Evolutionary conservation across 2,113 vertebrate species (phyloP).

Genomic region (Siniperca knerii): DNA sequence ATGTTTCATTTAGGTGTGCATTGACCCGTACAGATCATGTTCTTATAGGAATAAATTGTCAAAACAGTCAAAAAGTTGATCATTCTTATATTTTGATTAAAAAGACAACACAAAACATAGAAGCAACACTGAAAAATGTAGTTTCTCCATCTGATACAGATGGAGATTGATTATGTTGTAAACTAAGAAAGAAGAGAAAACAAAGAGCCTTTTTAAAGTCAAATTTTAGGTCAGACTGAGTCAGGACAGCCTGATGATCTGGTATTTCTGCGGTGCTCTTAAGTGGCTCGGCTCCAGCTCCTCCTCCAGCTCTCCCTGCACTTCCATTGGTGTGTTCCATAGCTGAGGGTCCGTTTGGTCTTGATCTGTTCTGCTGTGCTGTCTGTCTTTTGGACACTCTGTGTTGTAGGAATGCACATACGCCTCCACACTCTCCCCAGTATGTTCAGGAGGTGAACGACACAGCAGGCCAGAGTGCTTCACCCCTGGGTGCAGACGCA

Average conservation of each 20-base stretch:
- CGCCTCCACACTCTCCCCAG: slow-evolving; percentile 63
- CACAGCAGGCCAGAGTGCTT: slow-evolving; percentile 74
- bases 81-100: slow-evolving; percentile 45
- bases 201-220: not conserved
- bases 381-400: slow-evolving; percentile 75
- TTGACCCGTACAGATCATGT: not conserved
- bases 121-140: slow-evolving; percentile 20
- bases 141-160: slow-evolving; percentile 73
- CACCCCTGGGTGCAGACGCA: slow-evolving; percentile 74
- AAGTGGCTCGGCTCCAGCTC: slow-evolving; percentile 75
- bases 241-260: slow-evolving; percentile 74
- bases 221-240: slow-evolving; percentile 6
- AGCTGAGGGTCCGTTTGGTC: slow-evolving; percentile 58
- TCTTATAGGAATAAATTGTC: slow-evolving; percentile 1
- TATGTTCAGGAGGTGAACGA: slow-evolving; percentile 69
- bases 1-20: not conserved
- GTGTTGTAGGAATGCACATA: slow-evolving; percentile 77
- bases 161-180: too few species aligned
- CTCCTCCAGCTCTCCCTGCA: slow-evolving; percentile 73
- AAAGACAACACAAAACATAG: slow-evolving; percentile 35
- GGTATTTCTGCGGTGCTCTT: slow-evolving; percentile 71
- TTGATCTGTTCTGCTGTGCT: slow-evolving; percentile 35
- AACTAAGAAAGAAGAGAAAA: not conserved
- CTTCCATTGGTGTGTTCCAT: slow-evolving; percentile 72
- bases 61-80: not conserved